These are phyloP conservation scores for Vulpes vulpes DNA, from an alignment of 2,113 vertebrate genomes.

Conservation along the genomic window DNA sequence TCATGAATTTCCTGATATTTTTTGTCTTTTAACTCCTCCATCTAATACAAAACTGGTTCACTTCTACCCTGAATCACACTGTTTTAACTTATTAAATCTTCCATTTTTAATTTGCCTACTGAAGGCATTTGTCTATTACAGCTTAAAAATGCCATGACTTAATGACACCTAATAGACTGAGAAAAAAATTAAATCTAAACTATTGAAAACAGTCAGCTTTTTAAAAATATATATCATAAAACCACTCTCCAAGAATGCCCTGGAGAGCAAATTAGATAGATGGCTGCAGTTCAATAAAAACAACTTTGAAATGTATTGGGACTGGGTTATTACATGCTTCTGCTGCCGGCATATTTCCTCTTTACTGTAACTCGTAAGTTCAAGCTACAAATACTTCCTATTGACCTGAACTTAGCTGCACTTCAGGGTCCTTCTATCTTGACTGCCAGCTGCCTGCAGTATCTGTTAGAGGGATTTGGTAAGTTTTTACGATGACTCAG, in stretches of 20 bases:
- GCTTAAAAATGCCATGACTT: conserved; percentile 52
- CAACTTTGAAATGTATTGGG: conserved; percentile 75
- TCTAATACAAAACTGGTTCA: conserved; percentile 49
- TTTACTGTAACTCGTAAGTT: conserved; percentile 79
- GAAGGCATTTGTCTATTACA: conserved; percentile 59
- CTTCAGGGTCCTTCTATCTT: conserved; percentile 74
- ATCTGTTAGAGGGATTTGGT: conserved; percentile 52
- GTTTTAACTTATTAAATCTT: conserved; percentile 56
- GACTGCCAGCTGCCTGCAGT: conserved; percentile 11
- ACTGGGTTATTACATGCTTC: conserved; percentile 66
- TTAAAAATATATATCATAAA: conserved; percentile 63
- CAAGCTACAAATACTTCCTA: conserved; percentile 71
- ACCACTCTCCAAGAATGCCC: conserved; percentile 48
- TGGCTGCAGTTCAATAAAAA: conserved; percentile 77
- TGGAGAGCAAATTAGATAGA: conserved; percentile 80
- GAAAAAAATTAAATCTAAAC: conserved; percentile 54
- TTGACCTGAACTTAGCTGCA: conserved; percentile 55
- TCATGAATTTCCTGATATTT: conserved; percentile 23
- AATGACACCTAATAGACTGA: conserved; percentile 48
- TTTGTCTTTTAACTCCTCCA: conserved; percentile 56
- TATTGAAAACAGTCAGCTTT: conserved; percentile 56
- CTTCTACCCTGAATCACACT: neutral
- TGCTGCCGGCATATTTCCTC: conserved; percentile 73
- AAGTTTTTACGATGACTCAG: neutral
- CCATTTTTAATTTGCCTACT: conserved; percentile 75